phyloP scores from a whole-genome alignment of 2,113 vertebrate species.

The Neolamprologus cancellatus region DNA sequence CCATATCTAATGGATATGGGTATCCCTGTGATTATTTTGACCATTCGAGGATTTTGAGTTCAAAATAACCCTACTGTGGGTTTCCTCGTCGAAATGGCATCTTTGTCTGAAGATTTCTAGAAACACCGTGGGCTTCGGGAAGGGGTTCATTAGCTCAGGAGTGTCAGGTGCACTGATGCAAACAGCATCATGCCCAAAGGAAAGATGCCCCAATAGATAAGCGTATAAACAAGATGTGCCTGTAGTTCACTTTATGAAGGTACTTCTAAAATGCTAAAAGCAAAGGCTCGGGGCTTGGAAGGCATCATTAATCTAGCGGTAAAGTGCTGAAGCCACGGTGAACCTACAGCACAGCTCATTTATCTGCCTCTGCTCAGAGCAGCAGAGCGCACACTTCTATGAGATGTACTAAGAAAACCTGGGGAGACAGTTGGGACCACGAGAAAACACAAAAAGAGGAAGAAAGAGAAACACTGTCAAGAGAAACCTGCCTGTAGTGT shows the following conservation, averaged over 20 bases:
- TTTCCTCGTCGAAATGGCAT: background rate
- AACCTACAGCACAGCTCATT: conserved; percentile 65
- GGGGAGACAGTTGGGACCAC: conserved; percentile 19
- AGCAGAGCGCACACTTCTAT: conserved; percentile 28
- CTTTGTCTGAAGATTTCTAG: background rate
- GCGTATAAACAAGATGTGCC: conserved; percentile 48
- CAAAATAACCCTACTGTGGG: background rate
- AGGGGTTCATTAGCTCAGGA: conserved; percentile 16
- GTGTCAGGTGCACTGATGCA: conserved; percentile 10
- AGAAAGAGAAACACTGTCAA: background rate
- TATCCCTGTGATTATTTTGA: background rate
- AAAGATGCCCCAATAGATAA: conserved; percentile 31
- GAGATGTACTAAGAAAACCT: conserved; percentile 14
- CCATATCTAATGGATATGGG: background rate
- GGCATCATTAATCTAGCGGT: conserved; percentile 67
- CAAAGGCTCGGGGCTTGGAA: conserved; percentile 41
- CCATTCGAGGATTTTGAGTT: background rate
- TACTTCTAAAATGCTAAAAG: conserved; percentile 56
- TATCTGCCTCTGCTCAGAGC: conserved; percentile 58
- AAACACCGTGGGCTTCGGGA: background rate
- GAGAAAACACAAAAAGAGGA: background rate
- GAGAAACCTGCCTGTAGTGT: background rate
- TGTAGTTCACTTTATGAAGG: conserved; percentile 49
- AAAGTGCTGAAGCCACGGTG: conserved; percentile 53
- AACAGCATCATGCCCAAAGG: conserved; percentile 10